These are phyloP conservation scores for Acanthopleura granulata DNA, from an alignment of 2,888 invertebrate genomes.

Conservation along the genomic window DNA sequence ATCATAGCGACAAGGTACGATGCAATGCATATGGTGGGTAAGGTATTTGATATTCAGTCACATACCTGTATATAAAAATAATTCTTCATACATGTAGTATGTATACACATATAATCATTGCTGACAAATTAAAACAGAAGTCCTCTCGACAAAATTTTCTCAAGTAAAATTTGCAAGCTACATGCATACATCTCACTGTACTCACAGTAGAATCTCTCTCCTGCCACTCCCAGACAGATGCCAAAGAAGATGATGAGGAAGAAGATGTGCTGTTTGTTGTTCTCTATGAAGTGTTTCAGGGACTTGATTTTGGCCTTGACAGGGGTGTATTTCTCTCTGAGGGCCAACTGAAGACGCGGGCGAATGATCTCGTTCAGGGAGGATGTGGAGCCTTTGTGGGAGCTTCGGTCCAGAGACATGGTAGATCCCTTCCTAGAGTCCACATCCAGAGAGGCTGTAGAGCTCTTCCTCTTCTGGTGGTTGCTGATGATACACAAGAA, in stretches of 20 bases:
- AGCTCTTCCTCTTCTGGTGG: background rate
- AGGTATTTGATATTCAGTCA: no score
- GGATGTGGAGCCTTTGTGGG: background rate
- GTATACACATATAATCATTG: no score
- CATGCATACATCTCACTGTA: background rate
- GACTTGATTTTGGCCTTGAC: conserved; percentile 52
- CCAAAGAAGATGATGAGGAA: conserved; percentile 74
- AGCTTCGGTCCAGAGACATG: background rate
- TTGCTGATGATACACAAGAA: background rate
- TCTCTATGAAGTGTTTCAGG: conserved; percentile 72
- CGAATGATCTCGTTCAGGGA: background rate
- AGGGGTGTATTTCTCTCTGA: conserved; percentile 55
- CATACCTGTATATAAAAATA: no score
- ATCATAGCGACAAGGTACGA: no score
- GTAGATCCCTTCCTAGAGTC: background rate
- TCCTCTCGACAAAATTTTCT: no score
- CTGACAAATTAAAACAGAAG: no score
- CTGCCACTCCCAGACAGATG: conserved; percentile 73
- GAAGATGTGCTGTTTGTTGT: conserved; percentile 74
- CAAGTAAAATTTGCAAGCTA: no score
- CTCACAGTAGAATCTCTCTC: conserved; percentile 76
- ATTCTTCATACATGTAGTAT: no score
- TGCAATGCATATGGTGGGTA: no score
- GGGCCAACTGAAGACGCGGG: conserved; percentile 33
- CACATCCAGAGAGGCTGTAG: background rate